These are phyloP conservation scores for Hydrozoanthus gracilis DNA, from an alignment of 92 coral and sea anemone genomes.

Conservation along the genomic window DNA sequence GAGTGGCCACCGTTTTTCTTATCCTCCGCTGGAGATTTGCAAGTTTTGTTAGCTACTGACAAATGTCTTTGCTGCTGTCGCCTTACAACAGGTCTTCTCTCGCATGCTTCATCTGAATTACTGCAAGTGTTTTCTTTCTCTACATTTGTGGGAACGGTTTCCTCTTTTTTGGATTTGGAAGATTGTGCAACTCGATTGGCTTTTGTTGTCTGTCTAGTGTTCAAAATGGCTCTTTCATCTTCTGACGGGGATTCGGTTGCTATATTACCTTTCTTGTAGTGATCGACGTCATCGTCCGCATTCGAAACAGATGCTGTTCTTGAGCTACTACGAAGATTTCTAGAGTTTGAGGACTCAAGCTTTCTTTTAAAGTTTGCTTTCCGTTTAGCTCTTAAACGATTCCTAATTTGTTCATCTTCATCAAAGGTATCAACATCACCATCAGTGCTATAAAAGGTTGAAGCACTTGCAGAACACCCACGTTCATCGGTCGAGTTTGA, in stretches of 20 bases:
- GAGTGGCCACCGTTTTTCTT: background rate
- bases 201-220: conserved; percentile 16
- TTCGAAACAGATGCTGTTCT: background rate
- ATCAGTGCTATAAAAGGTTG: background rate
- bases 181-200: background rate
- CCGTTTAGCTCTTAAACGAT: background rate
- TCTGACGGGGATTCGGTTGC: background rate
- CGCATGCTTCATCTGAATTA: background rate
- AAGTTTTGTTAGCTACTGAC: background rate
- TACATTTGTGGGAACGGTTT: background rate
- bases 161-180: background rate
- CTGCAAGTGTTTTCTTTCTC: background rate
- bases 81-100: background rate
- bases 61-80: background rate
- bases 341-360: background rate
- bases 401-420: background rate
- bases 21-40: background rate
- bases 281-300: background rate
- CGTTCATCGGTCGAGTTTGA: background rate
- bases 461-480: background rate
- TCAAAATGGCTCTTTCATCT: background rate
- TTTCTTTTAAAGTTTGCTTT: background rate
- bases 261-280: background rate
- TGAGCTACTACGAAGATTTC: background rate
- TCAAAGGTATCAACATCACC: conserved; percentile 1